Conservation (phyloP, 2,113 vertebrate genomes). For the Chrysemys picta region DNA sequence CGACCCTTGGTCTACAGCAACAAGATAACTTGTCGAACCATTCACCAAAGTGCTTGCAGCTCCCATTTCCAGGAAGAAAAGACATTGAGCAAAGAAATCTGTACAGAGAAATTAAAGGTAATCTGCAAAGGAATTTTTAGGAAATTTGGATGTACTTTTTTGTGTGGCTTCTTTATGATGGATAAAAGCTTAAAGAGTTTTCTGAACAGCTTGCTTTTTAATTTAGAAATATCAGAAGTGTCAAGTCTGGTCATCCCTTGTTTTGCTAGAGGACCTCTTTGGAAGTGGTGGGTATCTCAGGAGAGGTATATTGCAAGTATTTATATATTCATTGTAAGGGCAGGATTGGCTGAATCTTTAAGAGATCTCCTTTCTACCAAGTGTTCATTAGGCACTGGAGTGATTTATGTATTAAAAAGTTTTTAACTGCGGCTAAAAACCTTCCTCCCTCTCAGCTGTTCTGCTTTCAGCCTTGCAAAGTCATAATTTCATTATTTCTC, state of each 20-base stretch:
- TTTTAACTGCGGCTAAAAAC: too few relatives aligned
- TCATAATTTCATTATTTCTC: rapidly evolving
- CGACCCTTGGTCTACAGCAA: neutral
- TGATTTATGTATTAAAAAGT: rapidly evolving
- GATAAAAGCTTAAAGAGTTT: neutral
- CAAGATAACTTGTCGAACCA: rapidly evolving
- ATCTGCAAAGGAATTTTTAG: neutral
- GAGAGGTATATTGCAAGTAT: neutral
- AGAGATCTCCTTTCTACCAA: rapidly evolving
- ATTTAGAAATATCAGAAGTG: neutral
- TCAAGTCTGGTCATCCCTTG: neutral
- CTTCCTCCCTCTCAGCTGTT: rapidly evolving
- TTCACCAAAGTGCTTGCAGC: neutral
- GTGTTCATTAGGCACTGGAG: neutral
- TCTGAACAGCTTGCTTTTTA: neutral
- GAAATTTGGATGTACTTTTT: neutral
- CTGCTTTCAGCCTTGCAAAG: rapidly evolving
- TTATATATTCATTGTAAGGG: rapidly evolving
- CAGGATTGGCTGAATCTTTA: rapidly evolving
- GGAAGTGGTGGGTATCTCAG: rapidly evolving
- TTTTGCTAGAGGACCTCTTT: rapidly evolving
- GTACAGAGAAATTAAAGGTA: neutral
- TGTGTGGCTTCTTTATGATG: neutral
- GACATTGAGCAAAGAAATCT: neutral
- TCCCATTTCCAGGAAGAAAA: neutral